Base-by-base conservation (phyloP, 2,888 invertebrate genomes). In the Silvanus unidentatus region DNA sequence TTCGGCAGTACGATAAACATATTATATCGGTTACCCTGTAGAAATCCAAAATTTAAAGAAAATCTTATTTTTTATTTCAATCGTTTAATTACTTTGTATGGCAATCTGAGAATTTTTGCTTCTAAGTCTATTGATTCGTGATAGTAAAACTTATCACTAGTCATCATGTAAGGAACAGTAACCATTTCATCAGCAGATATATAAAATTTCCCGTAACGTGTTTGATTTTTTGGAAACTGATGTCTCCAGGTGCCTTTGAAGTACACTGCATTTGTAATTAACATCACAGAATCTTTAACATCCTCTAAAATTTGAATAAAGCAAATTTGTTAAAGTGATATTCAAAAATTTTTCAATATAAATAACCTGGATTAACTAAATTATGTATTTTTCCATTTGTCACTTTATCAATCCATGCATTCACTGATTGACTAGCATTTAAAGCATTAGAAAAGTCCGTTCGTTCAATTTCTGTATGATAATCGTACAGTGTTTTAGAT, bases 221-320 rank as follows among this genome's bases (percentile, higher is more conserved):
- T 88, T 1, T 72, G 70, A 46, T 80, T 79, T 12, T 76, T 75
- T 0, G 78, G 72, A 62, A 90, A 91, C 57, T 79, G 80, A 48
- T 80, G 75, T 0, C 77, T 73, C 92, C 92, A 92, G 0, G 77
- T 73, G 1, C 90, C 90, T 64, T 88, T 86, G 75, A 90, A 91
- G 71, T 81, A 90, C 22, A 92, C 71, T 0, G 86, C 84, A 69
- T 87, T 91, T 22, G 86, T 73, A n/a, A 65, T 40, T 35, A 91
- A 57, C 65, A 90, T 75, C 2, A 83, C 75, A 13, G 82, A 78
- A 40, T 78, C 74, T 16, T 75, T 61, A 1, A 87, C 62, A 47
- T 81, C 80, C 60, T 76, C 81, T 81, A 66, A 30, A 70, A 70
- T 5, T 22, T 22, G 3, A 32, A 5, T 32, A 28, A 28, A 28